Percentiles rank a stretch among this genome's conserved stretches.
phyloP scores from a whole-genome alignment of 2,888 invertebrate species.

The Marasmarcha lunaedactyla region DNA sequence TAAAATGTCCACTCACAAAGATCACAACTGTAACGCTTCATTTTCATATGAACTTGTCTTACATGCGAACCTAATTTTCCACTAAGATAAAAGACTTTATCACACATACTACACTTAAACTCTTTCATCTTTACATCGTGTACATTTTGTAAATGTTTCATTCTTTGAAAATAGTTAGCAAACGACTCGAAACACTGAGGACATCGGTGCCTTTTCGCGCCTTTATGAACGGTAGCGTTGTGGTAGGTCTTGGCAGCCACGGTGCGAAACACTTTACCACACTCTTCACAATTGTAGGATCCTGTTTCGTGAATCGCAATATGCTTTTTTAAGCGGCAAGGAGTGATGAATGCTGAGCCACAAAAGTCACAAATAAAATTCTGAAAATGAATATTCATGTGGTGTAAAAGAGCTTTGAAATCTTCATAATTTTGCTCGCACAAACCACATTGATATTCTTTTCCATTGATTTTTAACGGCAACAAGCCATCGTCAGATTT shows the following conservation, averaged over 20 bases:
- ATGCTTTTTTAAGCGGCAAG: not conserved
- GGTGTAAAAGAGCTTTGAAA: slow-evolving; percentile 50
- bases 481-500: not conserved
- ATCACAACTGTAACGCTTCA: slow-evolving; percentile 40
- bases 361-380: slow-evolving; percentile 58
- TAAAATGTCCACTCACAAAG: slow-evolving; percentile 44
- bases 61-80: slow-evolving; percentile 38
- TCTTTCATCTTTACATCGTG: not conserved
- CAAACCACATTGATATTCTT: slow-evolving; percentile 37
- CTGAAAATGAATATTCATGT: slow-evolving; percentile 57
- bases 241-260: not conserved
- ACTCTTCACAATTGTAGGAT: not conserved
- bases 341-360: slow-evolving; percentile 36
- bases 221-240: not conserved
- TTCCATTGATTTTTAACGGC: slow-evolving; percentile 11
- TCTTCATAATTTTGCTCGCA: slow-evolving; percentile 39
- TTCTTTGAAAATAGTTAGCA: not conserved
- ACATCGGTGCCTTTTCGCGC: not conserved
- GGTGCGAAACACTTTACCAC: not conserved
- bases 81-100: slow-evolving; percentile 27
- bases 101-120: slow-evolving; percentile 38
- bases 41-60: slow-evolving; percentile 45
- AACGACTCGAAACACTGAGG: not conserved
- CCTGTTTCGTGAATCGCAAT: not conserved
- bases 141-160: not conserved